Conservation (phyloP, 2,888 invertebrate species). For the Mesoligia furuncula region DNA sequence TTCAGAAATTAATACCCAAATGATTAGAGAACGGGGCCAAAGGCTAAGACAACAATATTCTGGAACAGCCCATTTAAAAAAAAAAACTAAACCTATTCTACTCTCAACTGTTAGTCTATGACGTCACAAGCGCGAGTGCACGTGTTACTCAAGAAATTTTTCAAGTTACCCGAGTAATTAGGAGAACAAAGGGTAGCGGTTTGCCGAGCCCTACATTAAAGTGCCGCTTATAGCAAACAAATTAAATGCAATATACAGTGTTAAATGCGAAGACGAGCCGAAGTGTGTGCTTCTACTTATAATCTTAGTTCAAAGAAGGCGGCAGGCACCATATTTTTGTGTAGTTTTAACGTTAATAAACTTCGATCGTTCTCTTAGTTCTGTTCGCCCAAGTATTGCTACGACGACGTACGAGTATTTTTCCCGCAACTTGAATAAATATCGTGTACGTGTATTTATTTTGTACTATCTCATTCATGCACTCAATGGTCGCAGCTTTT, state of each 20-base stretch:
- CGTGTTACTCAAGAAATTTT: constrained; percentile 69
- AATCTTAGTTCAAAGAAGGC: constrained; percentile 55
- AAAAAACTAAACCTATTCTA: constrained; percentile 1
- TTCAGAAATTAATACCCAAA: not conserved
- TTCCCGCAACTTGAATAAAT: constrained; percentile 42
- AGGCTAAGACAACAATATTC: not conserved
- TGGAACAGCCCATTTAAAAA: not conserved
- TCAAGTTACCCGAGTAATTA: constrained; percentile 74
- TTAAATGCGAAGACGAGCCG: constrained; percentile 81
- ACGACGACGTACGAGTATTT: constrained; percentile 9
- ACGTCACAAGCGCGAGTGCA: constrained; percentile 61
- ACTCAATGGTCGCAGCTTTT: constrained; percentile 48
- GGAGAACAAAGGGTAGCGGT: constrained; percentile 79
- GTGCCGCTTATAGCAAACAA: constrained; percentile 82
- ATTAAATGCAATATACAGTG: constrained; percentile 83
- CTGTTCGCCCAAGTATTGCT: not conserved
- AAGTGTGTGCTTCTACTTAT: constrained; percentile 81
- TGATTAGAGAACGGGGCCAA: not conserved
- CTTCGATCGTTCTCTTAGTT: constrained; percentile 12
- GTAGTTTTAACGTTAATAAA: constrained; percentile 28
- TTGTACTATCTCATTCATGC: constrained; percentile 56
- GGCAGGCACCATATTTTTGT: constrained; percentile 56
- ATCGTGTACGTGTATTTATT: constrained; percentile 50
- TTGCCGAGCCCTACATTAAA: constrained; percentile 85
- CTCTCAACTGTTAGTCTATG: constrained; percentile 48